Evolutionary conservation across 2,888 invertebrate genomes (phyloP).

Genomic region (Cosmopolites sordidus): DNA sequence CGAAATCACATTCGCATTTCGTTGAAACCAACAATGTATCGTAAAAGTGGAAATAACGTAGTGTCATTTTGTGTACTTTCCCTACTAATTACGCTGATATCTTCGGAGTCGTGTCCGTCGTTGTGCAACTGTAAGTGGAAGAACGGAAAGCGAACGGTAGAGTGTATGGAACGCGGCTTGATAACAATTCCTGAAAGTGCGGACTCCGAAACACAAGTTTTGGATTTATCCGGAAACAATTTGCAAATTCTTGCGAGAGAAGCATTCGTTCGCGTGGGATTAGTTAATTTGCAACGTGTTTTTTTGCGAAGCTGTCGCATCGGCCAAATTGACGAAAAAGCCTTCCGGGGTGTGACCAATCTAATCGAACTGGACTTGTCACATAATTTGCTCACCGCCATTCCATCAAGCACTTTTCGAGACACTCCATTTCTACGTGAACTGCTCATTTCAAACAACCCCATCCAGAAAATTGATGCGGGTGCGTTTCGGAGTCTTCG

Average conservation of each 20-base stretch:
- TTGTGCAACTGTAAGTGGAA: slow-evolving; percentile 92
- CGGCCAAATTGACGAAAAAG: slow-evolving; percentile 78
- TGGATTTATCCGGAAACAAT: slow-evolving; percentile 85
- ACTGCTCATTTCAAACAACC: slow-evolving; percentile 75
- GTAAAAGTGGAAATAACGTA: no score
- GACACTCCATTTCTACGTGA: slow-evolving; percentile 79
- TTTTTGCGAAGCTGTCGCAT: slow-evolving; percentile 80
- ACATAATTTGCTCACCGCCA: slow-evolving; percentile 72
- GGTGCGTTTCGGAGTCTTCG: slow-evolving; percentile 71
- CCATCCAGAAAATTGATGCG: slow-evolving; percentile 72
- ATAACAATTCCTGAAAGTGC: slow-evolving; percentile 82
- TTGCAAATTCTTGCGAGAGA: slow-evolving; percentile 77
- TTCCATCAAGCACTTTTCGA: slow-evolving; percentile 75
- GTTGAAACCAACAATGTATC: no score
- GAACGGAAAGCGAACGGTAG: slow-evolving; percentile 88
- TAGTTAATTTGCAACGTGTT: slow-evolving; percentile 82
- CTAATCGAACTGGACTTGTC: slow-evolving; percentile 86
- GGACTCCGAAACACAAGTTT: slow-evolving; percentile 84
- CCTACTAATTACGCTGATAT: slow-evolving; percentile 25
- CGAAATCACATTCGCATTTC: no score
- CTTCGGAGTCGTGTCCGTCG: slow-evolving; percentile 64
- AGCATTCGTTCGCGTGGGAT: slow-evolving; percentile 74
- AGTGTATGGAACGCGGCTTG: slow-evolving; percentile 79
- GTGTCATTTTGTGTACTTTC: slow-evolving; percentile 4
- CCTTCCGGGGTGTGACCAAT: slow-evolving; percentile 83